These are phyloP conservation scores for Meandrusa payeni DNA, from an alignment of 2,888 invertebrate species.

Conservation along the genomic window DNA sequence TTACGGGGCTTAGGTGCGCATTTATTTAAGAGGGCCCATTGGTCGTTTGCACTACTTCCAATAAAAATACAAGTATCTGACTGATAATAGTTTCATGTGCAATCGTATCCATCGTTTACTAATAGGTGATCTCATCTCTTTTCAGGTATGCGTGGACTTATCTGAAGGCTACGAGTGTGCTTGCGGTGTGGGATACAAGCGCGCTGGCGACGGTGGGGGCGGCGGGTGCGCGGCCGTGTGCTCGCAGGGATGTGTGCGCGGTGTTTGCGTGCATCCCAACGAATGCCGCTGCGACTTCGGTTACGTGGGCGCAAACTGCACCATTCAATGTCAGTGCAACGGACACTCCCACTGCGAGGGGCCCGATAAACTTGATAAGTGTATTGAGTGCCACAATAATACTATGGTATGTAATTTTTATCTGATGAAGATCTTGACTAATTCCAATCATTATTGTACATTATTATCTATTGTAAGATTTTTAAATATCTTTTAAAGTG, in stretches of 20 bases:
- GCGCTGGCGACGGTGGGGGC: constrained; percentile 78
- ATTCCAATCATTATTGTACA: too few species aligned
- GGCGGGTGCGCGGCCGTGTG: constrained; percentile 89
- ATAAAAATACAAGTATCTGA: too few species aligned
- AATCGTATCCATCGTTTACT: too few species aligned
- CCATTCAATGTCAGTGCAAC: constrained; percentile 96
- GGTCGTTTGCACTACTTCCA: too few species aligned
- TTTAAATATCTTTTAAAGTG: background rate
- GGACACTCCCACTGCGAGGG: constrained; percentile 96
- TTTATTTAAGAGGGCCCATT: too few species aligned
- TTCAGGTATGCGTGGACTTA: constrained; percentile 88
- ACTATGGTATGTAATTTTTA: constrained; percentile 88
- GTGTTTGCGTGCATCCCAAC: constrained; percentile 90
- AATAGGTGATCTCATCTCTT: background rate
- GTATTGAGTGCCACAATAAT: constrained; percentile 93
- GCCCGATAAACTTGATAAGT: constrained; percentile 90
- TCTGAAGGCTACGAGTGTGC: constrained; percentile 91
- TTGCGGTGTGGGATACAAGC: constrained; percentile 88
- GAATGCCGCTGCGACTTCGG: constrained; percentile 95
- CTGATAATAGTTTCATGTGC: too few species aligned
- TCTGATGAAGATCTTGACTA: too few species aligned
- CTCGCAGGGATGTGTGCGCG: constrained; percentile 91
- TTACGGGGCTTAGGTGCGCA: too few species aligned
- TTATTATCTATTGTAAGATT: background rate
- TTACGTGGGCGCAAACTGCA: constrained; percentile 96